Base-by-base conservation (phyloP, 2,113 vertebrate species). In the Anas platyrhynchos region DNA sequence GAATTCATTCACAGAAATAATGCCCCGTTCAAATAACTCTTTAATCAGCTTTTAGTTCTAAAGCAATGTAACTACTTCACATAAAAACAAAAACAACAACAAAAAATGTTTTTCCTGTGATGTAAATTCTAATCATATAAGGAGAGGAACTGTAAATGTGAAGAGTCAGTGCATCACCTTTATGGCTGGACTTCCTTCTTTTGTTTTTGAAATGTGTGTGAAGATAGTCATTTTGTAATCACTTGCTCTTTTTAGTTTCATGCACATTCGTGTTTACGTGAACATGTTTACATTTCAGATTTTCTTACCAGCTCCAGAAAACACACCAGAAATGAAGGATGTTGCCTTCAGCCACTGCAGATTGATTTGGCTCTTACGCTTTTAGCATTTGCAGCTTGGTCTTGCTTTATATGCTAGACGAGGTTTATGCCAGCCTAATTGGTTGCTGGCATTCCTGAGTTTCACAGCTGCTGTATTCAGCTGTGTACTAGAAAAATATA, bases 391-490 rank as follows among this genome's bases (percentile, higher is more conserved):
- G 89, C 94, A 96, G 83, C 46, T 68, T 97, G 91, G 93, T 97
- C 96, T 96, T 95, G 91, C 92, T 97, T 98, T 95, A 95, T 91
- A 97, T 97, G 97, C 96, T 96, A 97, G 95, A 96, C 72, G 41
- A 93, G 91, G 68, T 96, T 98, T 97, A 94, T 96, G 95, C 95
- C 96, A 96, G 95, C 74, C 91, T 98, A 97, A 97, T 97, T 98
- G 91, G 96, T 97, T 98, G 95, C 94, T 98, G 97, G 96, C 94
- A 96, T 97, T 98, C 97, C 94, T 97, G 77, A 97, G 87, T 93
- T 89, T 97, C 91, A 93, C 97, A 98, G 92, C 98, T 98, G 97
- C 97, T 97, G 83, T 97, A 97, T 98, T 98, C 97, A 98, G 93
- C 97, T 97, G 95, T 96, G 94, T 97, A 95, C 94, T 94, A 95